phyloP scores from a whole-genome alignment of 2,888 invertebrate genomes.

The Drosophila koepferae region DNA sequence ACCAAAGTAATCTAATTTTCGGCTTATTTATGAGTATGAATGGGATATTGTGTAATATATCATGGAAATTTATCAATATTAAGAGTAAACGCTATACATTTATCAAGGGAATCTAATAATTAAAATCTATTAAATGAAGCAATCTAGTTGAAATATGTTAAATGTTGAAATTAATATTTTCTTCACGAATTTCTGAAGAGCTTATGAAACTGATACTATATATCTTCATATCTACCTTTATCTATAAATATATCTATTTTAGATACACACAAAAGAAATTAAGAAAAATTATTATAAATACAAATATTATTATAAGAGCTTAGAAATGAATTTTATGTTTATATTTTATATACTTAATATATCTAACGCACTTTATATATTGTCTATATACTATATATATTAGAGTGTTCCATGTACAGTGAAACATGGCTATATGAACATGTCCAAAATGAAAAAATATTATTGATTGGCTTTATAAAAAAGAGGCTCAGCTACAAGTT shows the following conservation, averaged over 20 bases:
- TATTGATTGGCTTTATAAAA: background rate
- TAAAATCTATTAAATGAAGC: background rate
- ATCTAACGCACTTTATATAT: background rate
- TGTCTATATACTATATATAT: background rate
- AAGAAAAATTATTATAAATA: no score
- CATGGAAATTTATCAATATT: background rate
- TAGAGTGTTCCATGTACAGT: background rate
- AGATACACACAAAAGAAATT: no score
- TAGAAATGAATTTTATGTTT: no score
- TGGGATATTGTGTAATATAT: background rate
- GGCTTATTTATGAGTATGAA: conserved; percentile 4
- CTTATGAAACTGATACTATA: no score
- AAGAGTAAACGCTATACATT: background rate
- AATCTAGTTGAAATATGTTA: background rate
- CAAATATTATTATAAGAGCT: no score
- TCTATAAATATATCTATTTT: no score
- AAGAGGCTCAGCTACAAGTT: background rate
- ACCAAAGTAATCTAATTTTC: conserved; percentile 6
- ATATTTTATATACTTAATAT: no score
- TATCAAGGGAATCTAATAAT: conserved; percentile 5
- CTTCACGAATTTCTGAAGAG: no score
- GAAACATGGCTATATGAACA: background rate
- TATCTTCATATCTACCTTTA: no score
- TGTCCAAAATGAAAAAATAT: background rate
- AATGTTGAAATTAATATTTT: no score